A percentile compares a stretch with the other conserved stretches of the same genome.
Conservation (phyloP, 2,113 vertebrate species). For the Tetraodon nigroviridis region DNA sequence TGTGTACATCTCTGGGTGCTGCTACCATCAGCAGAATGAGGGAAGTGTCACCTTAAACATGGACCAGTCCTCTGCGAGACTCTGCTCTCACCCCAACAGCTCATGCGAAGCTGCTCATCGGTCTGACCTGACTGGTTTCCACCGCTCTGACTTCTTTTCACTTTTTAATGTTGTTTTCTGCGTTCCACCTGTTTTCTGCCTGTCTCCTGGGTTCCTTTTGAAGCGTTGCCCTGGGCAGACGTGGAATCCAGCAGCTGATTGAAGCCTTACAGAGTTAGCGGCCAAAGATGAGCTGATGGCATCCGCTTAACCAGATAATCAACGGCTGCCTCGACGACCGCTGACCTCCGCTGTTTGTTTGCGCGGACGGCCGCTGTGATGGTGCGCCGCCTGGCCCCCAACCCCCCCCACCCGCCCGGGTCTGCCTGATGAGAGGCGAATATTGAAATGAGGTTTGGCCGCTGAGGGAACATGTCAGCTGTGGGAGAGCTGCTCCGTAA, state of each 20-base stretch:
- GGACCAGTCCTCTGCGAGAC: too few relatives aligned
- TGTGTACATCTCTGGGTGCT: too few relatives aligned
- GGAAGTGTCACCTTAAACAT: too few relatives aligned
- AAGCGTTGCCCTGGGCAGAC: too few relatives aligned
- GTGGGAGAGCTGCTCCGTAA: conserved; percentile 58
- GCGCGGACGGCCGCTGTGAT: not conserved
- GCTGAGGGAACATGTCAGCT: conserved; percentile 45
- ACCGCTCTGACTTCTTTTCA: too few relatives aligned
- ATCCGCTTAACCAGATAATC: conserved; percentile 48
- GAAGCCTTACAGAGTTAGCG: conserved; percentile 34
- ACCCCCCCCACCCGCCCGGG: conserved; percentile 3
- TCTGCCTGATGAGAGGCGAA: conserved; percentile 55
- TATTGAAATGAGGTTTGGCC: conserved; percentile 70
- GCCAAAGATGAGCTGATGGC: conserved; percentile 26
- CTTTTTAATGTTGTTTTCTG: too few relatives aligned
- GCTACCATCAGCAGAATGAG: too few relatives aligned
- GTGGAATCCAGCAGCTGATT: conserved; percentile 39
- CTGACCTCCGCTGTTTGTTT: conserved; percentile 20
- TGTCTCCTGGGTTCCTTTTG: too few relatives aligned
- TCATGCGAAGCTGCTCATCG: too few relatives aligned
- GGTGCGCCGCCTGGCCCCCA: not conserved
- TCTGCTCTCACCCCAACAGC: too few relatives aligned
- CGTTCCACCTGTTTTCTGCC: too few relatives aligned
- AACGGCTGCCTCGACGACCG: conserved; percentile 24
- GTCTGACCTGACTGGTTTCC: too few relatives aligned